A percentile compares a stretch with the other conserved stretches of the same genome.
These are phyloP conservation scores for Eleutherodactylus coqui DNA, from an alignment of 2,797 vertebrate species.

Conservation along the genomic window DNA sequence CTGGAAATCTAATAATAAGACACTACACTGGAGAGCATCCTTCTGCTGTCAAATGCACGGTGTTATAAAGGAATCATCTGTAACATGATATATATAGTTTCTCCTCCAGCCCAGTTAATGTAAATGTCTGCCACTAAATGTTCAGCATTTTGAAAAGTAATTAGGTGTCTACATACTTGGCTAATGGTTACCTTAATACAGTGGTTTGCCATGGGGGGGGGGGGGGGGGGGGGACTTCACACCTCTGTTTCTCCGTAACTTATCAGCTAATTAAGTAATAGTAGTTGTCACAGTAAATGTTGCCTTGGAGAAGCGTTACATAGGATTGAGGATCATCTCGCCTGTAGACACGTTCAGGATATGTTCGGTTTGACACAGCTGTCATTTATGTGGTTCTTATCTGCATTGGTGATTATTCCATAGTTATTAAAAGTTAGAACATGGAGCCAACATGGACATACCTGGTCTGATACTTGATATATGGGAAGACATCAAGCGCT, in stretches of 20 bases:
- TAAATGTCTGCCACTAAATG: conserved; percentile 24
- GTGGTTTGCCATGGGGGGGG: neutral
- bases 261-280: conserved; percentile 49
- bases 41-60: conserved; percentile 15
- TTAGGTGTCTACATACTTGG: conserved; percentile 25
- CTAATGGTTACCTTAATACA: conserved; percentile 12
- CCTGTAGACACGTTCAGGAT: neutral
- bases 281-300: conserved; percentile 31
- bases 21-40: conserved; percentile 33
- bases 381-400: neutral
- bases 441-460: neutral
- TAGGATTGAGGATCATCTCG: neutral
- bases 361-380: neutral
- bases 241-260: neutral
- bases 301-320: neutral
- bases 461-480: neutral
- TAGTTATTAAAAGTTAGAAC: neutral
- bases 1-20: conserved; percentile 41
- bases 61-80: conserved; percentile 11
- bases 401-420: neutral
- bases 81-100: conserved; percentile 30
- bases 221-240: neutral
- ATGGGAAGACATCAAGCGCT: too few relatives aligned
- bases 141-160: conserved; percentile 28
- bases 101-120: conserved; percentile 22